phyloP scores from a whole-genome alignment of 2,888 invertebrate genomes.

The Ommatoiulus sabulosus region DNA sequence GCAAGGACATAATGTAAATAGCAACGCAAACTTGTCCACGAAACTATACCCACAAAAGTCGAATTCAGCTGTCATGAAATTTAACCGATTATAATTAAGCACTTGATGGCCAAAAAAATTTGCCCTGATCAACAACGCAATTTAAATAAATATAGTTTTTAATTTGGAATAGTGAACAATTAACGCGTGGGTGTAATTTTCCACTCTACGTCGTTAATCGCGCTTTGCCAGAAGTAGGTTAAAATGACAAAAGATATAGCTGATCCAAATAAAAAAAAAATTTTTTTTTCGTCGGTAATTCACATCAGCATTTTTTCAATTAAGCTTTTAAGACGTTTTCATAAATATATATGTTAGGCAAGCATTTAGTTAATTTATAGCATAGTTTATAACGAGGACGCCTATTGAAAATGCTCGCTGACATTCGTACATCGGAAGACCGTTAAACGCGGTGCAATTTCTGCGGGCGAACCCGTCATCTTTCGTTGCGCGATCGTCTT shows the following conservation, averaged over 20 bases:
- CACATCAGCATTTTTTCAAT: conserved; percentile 45
- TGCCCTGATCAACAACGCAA: neutral
- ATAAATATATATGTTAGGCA: conserved; percentile 39
- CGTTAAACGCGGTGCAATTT: neutral
- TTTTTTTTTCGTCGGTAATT: neutral
- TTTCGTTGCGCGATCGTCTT: neutral
- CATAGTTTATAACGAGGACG: conserved; percentile 5
- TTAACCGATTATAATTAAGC: conserved; percentile 14
- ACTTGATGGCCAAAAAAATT: neutral
- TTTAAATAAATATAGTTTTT: neutral
- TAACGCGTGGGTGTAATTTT: conserved; percentile 11
- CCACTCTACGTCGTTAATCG: neutral
- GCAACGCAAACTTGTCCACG: neutral
- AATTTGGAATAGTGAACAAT: neutral
- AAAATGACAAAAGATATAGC: conserved; percentile 38
- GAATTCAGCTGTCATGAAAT: neutral
- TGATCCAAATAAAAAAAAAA: neutral
- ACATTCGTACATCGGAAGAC: neutral
- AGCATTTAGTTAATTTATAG: conserved; percentile 12
- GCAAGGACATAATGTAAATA: neutral
- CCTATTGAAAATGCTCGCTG: conserved; percentile 5
- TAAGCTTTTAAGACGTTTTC: conserved; percentile 48
- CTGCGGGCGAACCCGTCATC: neutral
- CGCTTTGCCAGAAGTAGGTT: conserved; percentile 12
- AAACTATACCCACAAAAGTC: neutral